Percentiles rank a stretch among this genome's conserved stretches.
Conservation (phyloP, 2,113 vertebrate species). For the Tympanuchus pallidicinctus region DNA sequence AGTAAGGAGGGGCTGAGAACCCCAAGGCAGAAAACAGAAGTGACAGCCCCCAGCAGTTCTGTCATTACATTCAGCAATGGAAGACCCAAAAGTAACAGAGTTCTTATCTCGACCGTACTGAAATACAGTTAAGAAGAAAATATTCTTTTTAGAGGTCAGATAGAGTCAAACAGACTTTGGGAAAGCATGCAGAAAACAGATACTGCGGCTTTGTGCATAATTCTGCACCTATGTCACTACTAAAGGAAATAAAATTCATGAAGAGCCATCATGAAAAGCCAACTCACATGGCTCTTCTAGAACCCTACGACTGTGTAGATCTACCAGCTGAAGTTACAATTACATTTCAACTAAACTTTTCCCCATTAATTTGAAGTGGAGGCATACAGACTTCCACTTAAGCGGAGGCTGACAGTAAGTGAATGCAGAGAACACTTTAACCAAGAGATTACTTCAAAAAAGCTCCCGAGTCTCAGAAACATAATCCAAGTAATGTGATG, state of each 20-base stretch:
- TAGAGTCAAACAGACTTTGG: background rate
- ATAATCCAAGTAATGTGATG: background rate
- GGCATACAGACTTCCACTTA: background rate
- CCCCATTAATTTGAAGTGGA: background rate
- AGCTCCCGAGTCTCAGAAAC: background rate
- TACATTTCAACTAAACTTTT: background rate
- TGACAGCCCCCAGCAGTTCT: background rate
- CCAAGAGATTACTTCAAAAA: background rate
- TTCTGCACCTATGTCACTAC: background rate
- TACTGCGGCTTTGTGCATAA: fast-evolving
- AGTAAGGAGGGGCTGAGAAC: background rate
- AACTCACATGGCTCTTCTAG: background rate
- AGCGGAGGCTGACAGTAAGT: background rate
- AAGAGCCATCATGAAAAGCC: background rate
- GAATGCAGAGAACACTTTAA: background rate
- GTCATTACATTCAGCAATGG: background rate
- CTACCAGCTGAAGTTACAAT: background rate
- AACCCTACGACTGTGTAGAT: fast-evolving
- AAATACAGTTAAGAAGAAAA: background rate
- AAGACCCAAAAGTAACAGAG: background rate
- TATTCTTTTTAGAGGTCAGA: too few species aligned
- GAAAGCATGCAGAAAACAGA: background rate
- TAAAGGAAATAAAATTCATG: background rate
- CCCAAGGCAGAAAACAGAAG: background rate
- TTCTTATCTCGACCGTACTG: background rate